Evolutionary conservation across 2,113 vertebrate species (phyloP), one percentile per base, ranked within the genome.

Genomic region (Podarcis raffonei): DNA sequence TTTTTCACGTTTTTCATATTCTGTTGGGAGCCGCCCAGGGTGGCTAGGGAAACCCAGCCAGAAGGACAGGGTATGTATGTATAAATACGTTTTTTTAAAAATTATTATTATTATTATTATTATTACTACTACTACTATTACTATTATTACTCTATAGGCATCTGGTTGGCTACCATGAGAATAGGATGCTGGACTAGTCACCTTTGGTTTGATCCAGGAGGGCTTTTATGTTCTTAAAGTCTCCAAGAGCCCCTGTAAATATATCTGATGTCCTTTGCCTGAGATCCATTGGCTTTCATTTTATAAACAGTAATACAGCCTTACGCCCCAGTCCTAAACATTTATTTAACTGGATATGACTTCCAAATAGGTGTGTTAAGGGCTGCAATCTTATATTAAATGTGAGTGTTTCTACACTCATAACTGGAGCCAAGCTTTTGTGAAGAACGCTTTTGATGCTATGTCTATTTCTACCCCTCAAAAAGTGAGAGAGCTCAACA

Each of bases 111-210:
- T 42, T 9, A 48, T 9, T 48, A 48, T 1, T 48, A 48, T 1
- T 48, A 48, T 0, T 48, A 48, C 0, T 48, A 11, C 0, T 48
- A 48, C 0, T 48, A 11, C 0, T 48, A 39, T 5, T 39, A 39
- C 1, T 9, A 48, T 9, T 9, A 48, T 9, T 48, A 9, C 8
- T 48, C 9, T 48, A 53, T 53, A 48, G 59, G 59, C 59, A 62
- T 62, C 5, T 62, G 18, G 59, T 62, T 20, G 18, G 59, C 16
- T 62, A 62, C 18, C 18, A 20, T 62, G 59, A 62, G 59, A 20
- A 62, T 20, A 62, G 18, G 59, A 62, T 59, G 57, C 57, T 59
- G 16, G 16, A 3, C 59, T 18, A 18, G 9, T 48, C 59, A 62
- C 59, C 16, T 62, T 62, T 62, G 59, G 59, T 20, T 62, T 62